phyloP scores from a whole-genome alignment of 2,888 invertebrate species.

The Thereva nobilitata region DNA sequence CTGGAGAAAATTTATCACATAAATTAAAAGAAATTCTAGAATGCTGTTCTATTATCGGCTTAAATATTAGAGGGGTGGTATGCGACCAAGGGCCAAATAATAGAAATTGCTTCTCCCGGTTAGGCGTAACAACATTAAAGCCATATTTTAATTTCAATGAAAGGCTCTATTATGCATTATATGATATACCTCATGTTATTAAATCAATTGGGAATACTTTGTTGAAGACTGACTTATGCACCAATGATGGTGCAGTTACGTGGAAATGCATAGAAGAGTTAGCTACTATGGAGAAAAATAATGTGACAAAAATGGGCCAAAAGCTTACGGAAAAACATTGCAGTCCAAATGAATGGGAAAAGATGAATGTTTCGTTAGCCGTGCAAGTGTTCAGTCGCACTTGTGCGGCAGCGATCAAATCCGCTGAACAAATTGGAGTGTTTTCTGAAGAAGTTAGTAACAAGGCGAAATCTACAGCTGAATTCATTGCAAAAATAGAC shows the following conservation, averaged over 20 bases:
- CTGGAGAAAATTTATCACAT: neutral
- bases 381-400: conserved; percentile 28
- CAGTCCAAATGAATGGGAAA: conserved; percentile 32
- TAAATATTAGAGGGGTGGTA: neutral
- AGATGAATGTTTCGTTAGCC: conserved; percentile 28
- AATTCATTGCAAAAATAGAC: conserved; percentile 26
- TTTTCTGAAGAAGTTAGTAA: conserved; percentile 19
- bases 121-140: neutral
- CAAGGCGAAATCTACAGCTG: conserved; percentile 21
- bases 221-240: conserved; percentile 15
- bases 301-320: conserved; percentile 24
- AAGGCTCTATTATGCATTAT: conserved; percentile 4
- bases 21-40: neutral
- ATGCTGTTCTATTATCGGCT: neutral
- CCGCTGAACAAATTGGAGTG: conserved; percentile 9
- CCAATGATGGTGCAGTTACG: conserved; percentile 32
- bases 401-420: conserved; percentile 19
- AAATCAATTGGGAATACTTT: too few species aligned
- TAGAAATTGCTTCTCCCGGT: neutral
- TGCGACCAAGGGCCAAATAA: conserved; percentile 2
- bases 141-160: neutral
- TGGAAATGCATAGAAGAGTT: conserved; percentile 32
- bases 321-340: conserved; percentile 29
- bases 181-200: conserved; percentile 33
- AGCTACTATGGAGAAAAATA: conserved; percentile 15